These are phyloP conservation scores for Coregonus ussuriensis DNA, from an alignment of 2,797 vertebrate genomes.

Conservation along the genomic window DNA sequence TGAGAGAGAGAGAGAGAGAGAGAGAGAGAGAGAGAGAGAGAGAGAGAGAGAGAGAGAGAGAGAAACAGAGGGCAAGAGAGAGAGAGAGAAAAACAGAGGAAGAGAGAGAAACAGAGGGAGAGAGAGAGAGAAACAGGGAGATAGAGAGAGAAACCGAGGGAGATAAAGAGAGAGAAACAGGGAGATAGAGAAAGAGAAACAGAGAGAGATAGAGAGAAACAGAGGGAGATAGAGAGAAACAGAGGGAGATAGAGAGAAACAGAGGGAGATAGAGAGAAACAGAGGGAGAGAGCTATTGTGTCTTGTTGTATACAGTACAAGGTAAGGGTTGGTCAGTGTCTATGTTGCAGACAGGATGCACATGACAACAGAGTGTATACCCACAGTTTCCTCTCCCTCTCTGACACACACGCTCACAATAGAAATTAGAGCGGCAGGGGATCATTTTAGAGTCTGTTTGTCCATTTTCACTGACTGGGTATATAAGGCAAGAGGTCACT, in stretches of 20 bases:
- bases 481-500: too few species aligned
- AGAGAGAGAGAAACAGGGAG: not conserved
- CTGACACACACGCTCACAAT: slow-evolving; percentile 11
- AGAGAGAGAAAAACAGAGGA: not conserved
- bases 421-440: not conserved
- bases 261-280: too few species aligned
- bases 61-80: too few species aligned
- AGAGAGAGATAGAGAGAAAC: too few species aligned
- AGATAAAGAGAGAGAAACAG: not conserved
- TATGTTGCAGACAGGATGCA: slow-evolving; percentile 49
- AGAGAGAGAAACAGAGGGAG: too few species aligned
- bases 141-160: slow-evolving; percentile 10
- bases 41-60: too few species aligned
- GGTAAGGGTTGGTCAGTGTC: slow-evolving; percentile 34
- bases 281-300: too few species aligned
- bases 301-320: slow-evolving; percentile 14
- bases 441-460: slow-evolving; percentile 16
- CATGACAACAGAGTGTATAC: slow-evolving; percentile 21
- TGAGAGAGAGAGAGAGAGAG: too few species aligned
- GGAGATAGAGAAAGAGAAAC: too few species aligned
- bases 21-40: too few species aligned
- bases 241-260: too few species aligned
- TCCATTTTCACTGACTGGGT: not conserved
- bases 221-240: too few species aligned
- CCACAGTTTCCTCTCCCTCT: slow-evolving; percentile 30